Percentiles rank a stretch among this genome's conserved stretches.
phyloP scores from a whole-genome alignment of 2,113 vertebrate species.

The Coturnix japonica region DNA sequence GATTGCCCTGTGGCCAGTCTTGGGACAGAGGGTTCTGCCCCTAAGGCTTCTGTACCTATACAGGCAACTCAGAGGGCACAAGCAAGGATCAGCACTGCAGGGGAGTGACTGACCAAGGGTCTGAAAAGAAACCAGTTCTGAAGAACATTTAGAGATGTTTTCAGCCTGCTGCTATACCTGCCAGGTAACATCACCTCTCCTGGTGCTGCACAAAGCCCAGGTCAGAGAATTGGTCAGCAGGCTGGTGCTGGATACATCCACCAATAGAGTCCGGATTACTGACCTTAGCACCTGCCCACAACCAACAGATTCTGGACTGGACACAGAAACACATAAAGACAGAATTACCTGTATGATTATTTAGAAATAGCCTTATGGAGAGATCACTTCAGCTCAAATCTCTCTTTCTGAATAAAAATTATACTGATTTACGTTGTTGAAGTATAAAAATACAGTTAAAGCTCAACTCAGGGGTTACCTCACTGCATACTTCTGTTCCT shows the following conservation, averaged over 20 bases:
- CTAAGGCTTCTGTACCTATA: background rate
- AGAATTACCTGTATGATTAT: background rate
- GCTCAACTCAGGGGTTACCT: background rate
- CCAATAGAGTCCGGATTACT: background rate
- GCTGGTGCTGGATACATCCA: background rate
- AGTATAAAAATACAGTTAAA: background rate
- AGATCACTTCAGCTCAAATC: background rate
- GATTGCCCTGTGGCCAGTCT: accelerated
- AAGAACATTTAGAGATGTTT: background rate
- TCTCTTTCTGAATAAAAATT: background rate
- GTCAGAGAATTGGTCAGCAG: accelerated
- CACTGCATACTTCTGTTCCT: background rate
- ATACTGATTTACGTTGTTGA: background rate
- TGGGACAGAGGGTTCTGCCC: background rate
- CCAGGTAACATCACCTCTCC: background rate
- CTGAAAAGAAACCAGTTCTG: background rate
- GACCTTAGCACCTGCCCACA: background rate
- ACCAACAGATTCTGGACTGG: background rate
- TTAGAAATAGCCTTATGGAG: background rate
- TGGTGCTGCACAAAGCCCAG: background rate
- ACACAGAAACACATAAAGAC: background rate
- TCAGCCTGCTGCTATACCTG: background rate
- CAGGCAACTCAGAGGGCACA: background rate
- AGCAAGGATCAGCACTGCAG: background rate
- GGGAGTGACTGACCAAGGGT: background rate